Conservation (phyloP, 2,113 vertebrate species). For the Casuarius casuarius region DNA sequence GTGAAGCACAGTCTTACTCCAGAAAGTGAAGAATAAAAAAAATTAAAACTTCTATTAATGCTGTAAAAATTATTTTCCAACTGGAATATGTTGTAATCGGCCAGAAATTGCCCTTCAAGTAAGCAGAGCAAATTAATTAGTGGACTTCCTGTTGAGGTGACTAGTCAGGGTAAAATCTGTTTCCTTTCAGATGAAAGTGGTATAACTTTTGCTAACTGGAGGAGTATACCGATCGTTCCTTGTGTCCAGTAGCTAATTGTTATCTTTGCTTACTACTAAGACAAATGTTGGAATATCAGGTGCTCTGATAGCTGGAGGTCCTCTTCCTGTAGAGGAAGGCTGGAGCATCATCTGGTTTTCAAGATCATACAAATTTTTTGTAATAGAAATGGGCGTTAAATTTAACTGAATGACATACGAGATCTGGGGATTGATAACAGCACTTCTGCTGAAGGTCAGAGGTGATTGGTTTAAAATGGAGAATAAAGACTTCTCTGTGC, state of each 20-base stretch:
- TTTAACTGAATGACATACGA: neutral
- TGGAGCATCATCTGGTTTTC: neutral
- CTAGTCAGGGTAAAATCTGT: neutral
- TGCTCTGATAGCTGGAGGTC: neutral
- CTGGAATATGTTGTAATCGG: neutral
- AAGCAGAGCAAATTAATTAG: neutral
- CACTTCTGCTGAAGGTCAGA: neutral
- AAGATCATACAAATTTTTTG: accelerated
- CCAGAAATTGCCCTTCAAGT: neutral
- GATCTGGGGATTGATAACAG: neutral
- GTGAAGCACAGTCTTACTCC: neutral
- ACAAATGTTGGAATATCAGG: neutral
- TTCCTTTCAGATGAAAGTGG: neutral
- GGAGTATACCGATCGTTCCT: neutral
- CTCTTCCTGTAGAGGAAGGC: neutral
- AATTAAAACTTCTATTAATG: neutral
- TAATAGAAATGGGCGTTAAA: neutral
- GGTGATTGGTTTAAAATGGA: neutral
- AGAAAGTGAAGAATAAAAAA: neutral
- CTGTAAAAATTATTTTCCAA: neutral
- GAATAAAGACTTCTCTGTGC: neutral
- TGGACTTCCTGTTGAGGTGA: neutral
- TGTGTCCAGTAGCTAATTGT: neutral
- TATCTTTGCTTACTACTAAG: neutral
- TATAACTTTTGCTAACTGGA: neutral